A percentile compares a stretch with the other conserved stretches of the same genome.
Evolutionary conservation across 2,113 vertebrate species (phyloP).

Genomic region (Actinemys pallida): DNA sequence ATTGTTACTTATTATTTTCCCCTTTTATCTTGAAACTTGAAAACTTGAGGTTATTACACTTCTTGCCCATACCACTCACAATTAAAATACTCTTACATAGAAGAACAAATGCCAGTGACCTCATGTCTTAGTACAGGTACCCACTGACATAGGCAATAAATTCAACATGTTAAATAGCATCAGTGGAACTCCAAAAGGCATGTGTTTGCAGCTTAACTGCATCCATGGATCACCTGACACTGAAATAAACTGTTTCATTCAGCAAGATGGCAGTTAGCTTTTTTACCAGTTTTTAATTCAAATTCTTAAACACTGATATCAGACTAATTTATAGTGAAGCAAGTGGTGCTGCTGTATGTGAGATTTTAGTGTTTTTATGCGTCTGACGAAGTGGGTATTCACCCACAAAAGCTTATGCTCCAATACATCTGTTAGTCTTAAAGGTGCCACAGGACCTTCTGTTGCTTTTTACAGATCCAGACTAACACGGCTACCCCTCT

Average conservation of each 20-base stretch:
- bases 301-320: conserved; percentile 6
- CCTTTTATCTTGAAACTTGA: neutral
- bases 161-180: neutral
- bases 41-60: neutral
- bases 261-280: conserved; percentile 8
- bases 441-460: too few species aligned
- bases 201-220: neutral
- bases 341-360: conserved; percentile 24
- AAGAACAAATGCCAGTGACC: neutral
- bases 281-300: neutral
- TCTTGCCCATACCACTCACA: neutral
- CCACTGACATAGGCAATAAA: neutral
- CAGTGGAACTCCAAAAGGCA: neutral
- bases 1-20: conserved; percentile 34
- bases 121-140: neutral
- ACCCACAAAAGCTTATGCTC: too few species aligned
- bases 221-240: neutral
- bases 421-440: too few species aligned
- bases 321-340: neutral
- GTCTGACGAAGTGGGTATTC: too few species aligned
- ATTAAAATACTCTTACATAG: neutral
- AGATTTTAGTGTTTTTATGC: neutral
- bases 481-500: too few species aligned
- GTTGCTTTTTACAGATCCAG: too few species aligned
- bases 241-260: conserved; percentile 7